Conservation (phyloP, 2,113 vertebrate genomes). For the Lontra canadensis region DNA sequence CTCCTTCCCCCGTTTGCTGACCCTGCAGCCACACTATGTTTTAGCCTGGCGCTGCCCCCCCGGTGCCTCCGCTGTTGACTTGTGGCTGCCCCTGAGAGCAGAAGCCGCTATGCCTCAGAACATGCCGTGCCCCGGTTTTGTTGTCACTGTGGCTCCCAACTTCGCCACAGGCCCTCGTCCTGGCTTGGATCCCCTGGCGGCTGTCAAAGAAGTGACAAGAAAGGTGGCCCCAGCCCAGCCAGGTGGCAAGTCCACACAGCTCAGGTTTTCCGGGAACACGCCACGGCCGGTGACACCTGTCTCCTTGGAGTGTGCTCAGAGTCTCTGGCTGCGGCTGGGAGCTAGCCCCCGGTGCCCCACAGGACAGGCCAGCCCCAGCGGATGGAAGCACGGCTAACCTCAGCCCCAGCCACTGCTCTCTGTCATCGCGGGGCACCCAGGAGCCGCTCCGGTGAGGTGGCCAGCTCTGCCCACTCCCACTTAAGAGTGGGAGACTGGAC, state of each 20-base stretch:
- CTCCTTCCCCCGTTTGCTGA: accelerated
- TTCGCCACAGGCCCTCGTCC: not conserved
- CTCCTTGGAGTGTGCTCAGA: accelerated
- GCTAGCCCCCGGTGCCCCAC: not conserved
- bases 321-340: not conserved
- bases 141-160: accelerated
- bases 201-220: accelerated
- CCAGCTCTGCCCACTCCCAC: not conserved
- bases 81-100: accelerated
- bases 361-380: not conserved
- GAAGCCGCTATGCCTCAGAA: not conserved
- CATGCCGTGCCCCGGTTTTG: no score
- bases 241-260: accelerated
- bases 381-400: accelerated
- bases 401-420: accelerated
- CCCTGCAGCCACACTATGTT: accelerated
- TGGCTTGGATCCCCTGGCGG: not conserved
- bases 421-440: no score
- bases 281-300: accelerated
- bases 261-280: accelerated
- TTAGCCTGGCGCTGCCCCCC: not conserved
- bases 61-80: not conserved
- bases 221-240: not conserved
- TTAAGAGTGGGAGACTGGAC: no score
- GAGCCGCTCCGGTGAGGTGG: no score